Conservation (phyloP, 2,888 invertebrate genomes). For the Oscheius sp. region DNA sequence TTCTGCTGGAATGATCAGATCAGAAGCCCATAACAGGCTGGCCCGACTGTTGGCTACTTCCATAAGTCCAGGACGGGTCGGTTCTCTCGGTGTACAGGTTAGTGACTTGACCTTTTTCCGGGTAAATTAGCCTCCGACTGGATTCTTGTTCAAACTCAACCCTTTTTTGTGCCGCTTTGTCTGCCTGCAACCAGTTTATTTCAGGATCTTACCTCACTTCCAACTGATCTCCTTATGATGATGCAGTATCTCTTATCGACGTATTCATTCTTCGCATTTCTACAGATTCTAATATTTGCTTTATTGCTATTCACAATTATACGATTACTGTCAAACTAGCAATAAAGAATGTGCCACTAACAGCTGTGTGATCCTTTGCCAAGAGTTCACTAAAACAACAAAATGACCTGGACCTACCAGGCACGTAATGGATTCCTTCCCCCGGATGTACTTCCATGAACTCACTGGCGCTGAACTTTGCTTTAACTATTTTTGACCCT, state of each 20-base stretch:
- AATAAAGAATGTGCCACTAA: not conserved
- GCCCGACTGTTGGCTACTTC: conserved; percentile 45
- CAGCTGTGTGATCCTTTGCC: too few species aligned
- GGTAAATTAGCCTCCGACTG: too few species aligned
- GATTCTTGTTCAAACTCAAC: not conserved
- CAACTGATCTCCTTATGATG: conserved; percentile 52
- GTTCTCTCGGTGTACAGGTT: conserved; percentile 20
- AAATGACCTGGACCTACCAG: too few species aligned
- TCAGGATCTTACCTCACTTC: conserved; percentile 52
- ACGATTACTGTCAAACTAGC: conserved; percentile 9
- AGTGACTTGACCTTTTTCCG: too few species aligned
- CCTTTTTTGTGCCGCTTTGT: not conserved
- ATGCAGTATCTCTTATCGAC: conserved; percentile 56
- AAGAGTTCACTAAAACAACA: too few species aligned
- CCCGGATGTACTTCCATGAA: too few species aligned
- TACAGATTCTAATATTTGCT: conserved; percentile 14
- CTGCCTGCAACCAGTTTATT: not conserved
- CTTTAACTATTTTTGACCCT: too few species aligned
- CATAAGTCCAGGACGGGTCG: conserved; percentile 23
- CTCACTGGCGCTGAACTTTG: too few species aligned
- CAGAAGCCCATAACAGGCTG: conserved; percentile 47
- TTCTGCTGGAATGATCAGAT: conserved; percentile 46
- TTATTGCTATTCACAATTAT: conserved; percentile 17
- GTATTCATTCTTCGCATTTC: conserved; percentile 51
- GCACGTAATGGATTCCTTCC: too few species aligned